Conservation (phyloP, 1,140 invertebrate species). For the Aphaenogaster ashmeadi region DNA sequence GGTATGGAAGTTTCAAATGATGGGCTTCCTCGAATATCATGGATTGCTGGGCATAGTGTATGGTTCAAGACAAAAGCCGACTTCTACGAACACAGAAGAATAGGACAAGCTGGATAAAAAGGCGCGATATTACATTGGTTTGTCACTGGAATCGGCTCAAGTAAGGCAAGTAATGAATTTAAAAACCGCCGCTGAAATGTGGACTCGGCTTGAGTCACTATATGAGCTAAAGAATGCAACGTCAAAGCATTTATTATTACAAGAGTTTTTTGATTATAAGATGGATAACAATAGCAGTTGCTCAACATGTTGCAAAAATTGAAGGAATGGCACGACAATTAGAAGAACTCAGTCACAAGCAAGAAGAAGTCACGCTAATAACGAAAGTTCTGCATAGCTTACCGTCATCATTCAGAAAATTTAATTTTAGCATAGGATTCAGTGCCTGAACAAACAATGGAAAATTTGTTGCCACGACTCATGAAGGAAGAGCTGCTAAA, state of each 20-base stretch:
- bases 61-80: neutral
- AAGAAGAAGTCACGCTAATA: constrained; percentile 1
- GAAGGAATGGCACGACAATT: neutral
- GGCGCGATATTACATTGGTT: neutral
- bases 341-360: neutral
- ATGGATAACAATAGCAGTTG: neutral
- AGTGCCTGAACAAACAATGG: constrained; percentile 19
- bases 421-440: constrained; percentile 23
- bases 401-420: neutral
- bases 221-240: neutral
- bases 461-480: constrained; percentile 20
- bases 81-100: neutral
- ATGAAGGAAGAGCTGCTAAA: constrained; percentile 17
- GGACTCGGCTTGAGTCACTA: neutral
- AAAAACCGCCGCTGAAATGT: constrained; percentile 1
- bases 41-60: neutral
- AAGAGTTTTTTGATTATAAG: neutral
- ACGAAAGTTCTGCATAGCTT: constrained; percentile 18
- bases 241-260: neutral
- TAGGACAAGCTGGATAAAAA: constrained; percentile 21
- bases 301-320: neutral
- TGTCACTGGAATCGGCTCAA: neutral
- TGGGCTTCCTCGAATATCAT: constrained; percentile 4
- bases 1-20: constrained; percentile 29
- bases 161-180: constrained; percentile 15